phyloP scores from a whole-genome alignment of 2,113 vertebrate genomes.

The Steatornis caripensis region DNA sequence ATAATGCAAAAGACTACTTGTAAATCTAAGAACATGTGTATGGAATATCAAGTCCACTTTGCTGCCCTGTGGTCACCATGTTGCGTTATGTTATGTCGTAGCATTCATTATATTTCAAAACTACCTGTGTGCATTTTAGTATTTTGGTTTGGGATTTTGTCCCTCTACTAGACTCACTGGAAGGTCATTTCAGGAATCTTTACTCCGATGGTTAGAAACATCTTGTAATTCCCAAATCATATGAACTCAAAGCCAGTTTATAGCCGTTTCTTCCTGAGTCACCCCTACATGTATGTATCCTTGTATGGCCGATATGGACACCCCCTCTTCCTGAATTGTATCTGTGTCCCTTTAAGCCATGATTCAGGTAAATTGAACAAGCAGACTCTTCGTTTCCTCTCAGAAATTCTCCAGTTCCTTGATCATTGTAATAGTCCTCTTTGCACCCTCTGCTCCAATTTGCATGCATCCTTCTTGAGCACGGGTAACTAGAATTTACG shows the following conservation, averaged over 20 bases:
- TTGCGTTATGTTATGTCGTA: not conserved
- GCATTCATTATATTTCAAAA: not conserved
- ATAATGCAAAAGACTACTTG: not conserved
- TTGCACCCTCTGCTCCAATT: slow-evolving; percentile 46
- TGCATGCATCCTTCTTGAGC: slow-evolving; percentile 38
- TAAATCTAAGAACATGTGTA: not conserved
- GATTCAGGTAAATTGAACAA: not conserved
- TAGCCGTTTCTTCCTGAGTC: not conserved
- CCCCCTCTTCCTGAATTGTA: not conserved
- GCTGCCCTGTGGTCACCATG: not conserved
- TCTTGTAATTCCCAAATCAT: not conserved
- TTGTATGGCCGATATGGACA: not conserved
- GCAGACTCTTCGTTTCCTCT: not conserved
- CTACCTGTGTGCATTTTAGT: not conserved
- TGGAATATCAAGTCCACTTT: not conserved
- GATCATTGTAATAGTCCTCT: slow-evolving; percentile 30
- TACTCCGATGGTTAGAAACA: not conserved
- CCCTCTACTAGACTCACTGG: not conserved
- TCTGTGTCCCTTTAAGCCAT: not conserved
- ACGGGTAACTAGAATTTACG: not conserved
- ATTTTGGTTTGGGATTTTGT: not conserved
- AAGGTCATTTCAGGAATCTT: not conserved
- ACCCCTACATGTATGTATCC: fast-evolving
- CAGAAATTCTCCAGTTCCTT: not conserved
- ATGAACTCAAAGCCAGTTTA: not conserved